Percentiles rank a stretch among this genome's conserved stretches.
Evolutionary conservation across 2,113 vertebrate species (phyloP).

Genomic region (Naja naja): DNA sequence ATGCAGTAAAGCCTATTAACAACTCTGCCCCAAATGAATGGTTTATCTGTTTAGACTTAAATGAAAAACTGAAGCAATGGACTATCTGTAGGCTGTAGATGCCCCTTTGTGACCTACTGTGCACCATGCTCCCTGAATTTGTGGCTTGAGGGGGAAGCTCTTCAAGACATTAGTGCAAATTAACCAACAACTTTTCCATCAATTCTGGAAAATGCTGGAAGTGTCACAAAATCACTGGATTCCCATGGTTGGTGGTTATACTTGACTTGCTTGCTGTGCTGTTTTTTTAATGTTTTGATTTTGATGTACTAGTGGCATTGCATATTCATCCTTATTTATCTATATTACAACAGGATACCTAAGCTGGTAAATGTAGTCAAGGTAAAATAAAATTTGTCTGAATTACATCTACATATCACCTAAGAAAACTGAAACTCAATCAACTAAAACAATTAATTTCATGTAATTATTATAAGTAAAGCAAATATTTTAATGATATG

Average conservation of each 20-base stretch:
- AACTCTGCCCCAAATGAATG: neutral
- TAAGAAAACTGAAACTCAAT: neutral
- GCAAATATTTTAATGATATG: neutral
- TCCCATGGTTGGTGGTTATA: neutral
- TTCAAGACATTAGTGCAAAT: neutral
- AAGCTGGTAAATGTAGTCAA: neutral
- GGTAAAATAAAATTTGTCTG: neutral
- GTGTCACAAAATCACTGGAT: neutral
- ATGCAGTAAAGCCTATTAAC: neutral
- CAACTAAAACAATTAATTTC: neutral
- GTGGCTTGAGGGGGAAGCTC: neutral
- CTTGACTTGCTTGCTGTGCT: neutral
- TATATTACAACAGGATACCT: neutral
- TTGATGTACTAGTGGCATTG: neutral
- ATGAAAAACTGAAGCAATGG: neutral
- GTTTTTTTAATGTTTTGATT: neutral
- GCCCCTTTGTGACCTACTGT: neutral
- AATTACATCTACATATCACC: neutral
- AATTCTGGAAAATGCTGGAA: neutral
- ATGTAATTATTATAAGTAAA: neutral
- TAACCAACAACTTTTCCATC: neutral
- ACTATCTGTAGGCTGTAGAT: neutral
- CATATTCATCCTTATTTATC: neutral
- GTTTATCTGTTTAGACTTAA: neutral
- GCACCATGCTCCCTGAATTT: neutral